Percentiles rank a stretch among this genome's conserved stretches.
phyloP scores from a whole-genome alignment of 35 echinoderm and acorn worm genomes.

The Amphiura filiformis region DNA sequence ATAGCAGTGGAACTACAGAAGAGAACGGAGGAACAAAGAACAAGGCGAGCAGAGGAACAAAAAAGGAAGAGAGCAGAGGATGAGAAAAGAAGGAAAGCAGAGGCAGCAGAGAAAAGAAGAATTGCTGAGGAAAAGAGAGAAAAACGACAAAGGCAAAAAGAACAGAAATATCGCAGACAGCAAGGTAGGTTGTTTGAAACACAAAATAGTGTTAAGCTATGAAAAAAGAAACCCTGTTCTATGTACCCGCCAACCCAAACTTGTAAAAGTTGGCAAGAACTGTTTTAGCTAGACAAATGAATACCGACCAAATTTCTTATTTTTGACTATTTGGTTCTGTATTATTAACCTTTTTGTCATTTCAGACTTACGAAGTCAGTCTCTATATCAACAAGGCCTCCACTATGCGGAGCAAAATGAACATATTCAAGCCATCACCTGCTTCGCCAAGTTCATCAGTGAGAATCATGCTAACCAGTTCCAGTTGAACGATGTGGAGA shows the following conservation, averaged over 20 bases:
- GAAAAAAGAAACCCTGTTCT: neutral
- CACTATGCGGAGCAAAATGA: neutral
- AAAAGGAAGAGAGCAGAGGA: neutral
- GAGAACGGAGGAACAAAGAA: neutral
- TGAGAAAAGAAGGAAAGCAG: neutral
- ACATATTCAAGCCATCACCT: neutral
- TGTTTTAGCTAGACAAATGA: neutral
- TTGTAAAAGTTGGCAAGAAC: neutral
- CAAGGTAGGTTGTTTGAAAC: neutral
- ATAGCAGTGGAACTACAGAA: neutral
- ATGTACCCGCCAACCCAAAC: neutral
- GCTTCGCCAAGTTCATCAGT: slow-evolving; percentile 26
- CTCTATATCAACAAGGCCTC: slow-evolving; percentile 13
- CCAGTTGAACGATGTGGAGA: neutral
- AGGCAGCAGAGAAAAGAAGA: neutral
- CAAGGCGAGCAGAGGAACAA: neutral
- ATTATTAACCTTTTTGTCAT: neutral
- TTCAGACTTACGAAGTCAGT: neutral
- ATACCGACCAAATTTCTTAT: neutral
- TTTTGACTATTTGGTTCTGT: neutral
- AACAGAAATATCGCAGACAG: neutral
- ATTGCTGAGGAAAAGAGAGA: neutral
- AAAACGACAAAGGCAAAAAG: neutral
- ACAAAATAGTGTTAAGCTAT: neutral
- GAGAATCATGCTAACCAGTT: neutral